Base-by-base conservation (phyloP, 2,797 vertebrate species). In the Acanthurus lineatus region DNA sequence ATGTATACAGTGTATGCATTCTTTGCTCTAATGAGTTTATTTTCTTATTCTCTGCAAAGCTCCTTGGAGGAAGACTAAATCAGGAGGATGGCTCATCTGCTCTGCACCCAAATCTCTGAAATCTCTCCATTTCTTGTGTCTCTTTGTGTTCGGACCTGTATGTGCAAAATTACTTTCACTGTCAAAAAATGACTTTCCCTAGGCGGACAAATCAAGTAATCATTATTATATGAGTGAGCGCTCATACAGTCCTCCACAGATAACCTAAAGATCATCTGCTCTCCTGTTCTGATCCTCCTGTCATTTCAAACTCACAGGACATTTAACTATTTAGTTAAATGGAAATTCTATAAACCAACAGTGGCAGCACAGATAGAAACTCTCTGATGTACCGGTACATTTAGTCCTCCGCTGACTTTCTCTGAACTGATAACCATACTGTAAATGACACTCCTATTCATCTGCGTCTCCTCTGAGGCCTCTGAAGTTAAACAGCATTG, bases 331-430 rank as follows among this genome's bases (percentile, higher is more conserved):
- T 47, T 57, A 49, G 25, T 71, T 54, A 73, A 76, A 83, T 67
- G 32, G 53, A 74, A 62, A 74, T 88, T 54, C 73, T 35, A 71
- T 22, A 85, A 85, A 70, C 42, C 28, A 74, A 32, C 62, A 56
- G 6, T 71, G 69, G 79, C 76, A 81, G 38, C 19, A 67, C 35
- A 53, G 45, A 69, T 44, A 59, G 35, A 77, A 73, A 66, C 14
- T 42, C 73, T 90, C 91, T 92, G 87, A 91, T 82, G 82, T 84
- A 19, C 40, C 78, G 82, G 44, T 79, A 72, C 69, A 89, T 77
- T 83, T 76, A 76, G 57, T 71, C n/a, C 71, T 59, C 56, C 22
- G 16, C 25, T 76, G 80, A 59, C 48, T 71, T 68, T 44, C 42
- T 66, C 62, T 62, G 40, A 17, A 66, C 72, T 77, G 76, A 85